These are phyloP conservation scores for Philypnodon macrostomus DNA, from an alignment of 2,797 vertebrate genomes.

Conservation along the genomic window DNA sequence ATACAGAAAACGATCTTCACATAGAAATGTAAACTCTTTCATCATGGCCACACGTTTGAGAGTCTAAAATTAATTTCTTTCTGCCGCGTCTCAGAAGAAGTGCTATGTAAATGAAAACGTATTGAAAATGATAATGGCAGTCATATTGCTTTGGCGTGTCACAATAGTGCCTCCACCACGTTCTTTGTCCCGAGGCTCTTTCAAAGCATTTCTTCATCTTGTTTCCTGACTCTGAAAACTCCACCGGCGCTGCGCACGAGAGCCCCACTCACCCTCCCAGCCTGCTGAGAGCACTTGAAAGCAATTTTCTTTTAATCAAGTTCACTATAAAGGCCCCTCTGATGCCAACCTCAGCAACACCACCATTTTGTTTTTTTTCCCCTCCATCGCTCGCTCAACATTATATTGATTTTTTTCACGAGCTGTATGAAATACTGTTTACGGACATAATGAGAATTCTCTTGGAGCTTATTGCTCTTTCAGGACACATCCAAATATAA, in stretches of 20 bases:
- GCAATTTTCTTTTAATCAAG: conserved; percentile 80
- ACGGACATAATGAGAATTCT: conserved; percentile 58
- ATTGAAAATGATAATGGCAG: conserved; percentile 48
- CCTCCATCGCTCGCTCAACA: conserved; percentile 36
- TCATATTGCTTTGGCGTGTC: conserved; percentile 54
- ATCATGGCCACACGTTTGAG: background rate
- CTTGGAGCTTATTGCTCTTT: conserved; percentile 52
- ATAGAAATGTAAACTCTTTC: conserved; percentile 8
- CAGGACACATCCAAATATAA: conserved; percentile 31
- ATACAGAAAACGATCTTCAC: background rate
- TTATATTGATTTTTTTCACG: conserved; percentile 69
- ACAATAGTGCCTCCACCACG: conserved; percentile 42
- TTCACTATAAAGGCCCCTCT: conserved; percentile 73
- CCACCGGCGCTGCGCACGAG: conserved; percentile 45
- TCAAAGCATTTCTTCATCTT: conserved; percentile 69
- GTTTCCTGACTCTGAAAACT: conserved; percentile 61
- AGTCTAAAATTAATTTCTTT: conserved; percentile 26
- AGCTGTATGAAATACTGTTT: conserved; percentile 58
- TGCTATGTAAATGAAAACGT: conserved; percentile 38
- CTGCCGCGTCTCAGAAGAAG: conserved; percentile 10
- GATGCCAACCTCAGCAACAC: conserved; percentile 65
- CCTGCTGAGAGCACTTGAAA: conserved; percentile 76
- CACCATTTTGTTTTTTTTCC: conserved; percentile 46
- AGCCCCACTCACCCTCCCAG: conserved; percentile 68
- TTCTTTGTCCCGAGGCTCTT: conserved; percentile 61